Evolutionary conservation across 1,140 invertebrate species (phyloP).

Genomic region (Fopius arisanus): DNA sequence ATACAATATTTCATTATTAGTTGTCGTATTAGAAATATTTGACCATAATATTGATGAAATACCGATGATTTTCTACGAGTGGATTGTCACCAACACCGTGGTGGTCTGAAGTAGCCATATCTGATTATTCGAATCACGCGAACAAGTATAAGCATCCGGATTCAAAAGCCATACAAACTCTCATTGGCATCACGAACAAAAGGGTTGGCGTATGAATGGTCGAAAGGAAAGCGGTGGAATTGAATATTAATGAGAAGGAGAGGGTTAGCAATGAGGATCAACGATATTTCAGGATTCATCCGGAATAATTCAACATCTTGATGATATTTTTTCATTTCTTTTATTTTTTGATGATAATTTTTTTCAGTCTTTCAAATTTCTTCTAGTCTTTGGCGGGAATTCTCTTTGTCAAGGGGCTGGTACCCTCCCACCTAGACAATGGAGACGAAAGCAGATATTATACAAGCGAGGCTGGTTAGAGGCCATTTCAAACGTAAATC

Average conservation of each 20-base stretch:
- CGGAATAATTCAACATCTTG: not conserved
- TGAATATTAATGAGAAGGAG: slow-evolving; percentile 17
- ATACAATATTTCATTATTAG: too few species aligned
- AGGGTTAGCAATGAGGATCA: slow-evolving; percentile 11
- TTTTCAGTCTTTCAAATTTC: not conserved
- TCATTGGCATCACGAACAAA: slow-evolving; percentile 17
- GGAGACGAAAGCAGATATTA: slow-evolving; percentile 17
- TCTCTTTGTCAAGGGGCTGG: not conserved
- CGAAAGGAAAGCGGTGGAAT: slow-evolving; percentile 3
- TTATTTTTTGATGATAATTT: not conserved
- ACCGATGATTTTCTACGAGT: too few species aligned
- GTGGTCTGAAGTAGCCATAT: not conserved
- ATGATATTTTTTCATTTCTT: not conserved
- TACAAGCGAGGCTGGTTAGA: slow-evolving; percentile 13
- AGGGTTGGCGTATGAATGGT: slow-evolving; percentile 16
- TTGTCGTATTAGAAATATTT: too few species aligned
- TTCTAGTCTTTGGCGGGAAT: not conserved
- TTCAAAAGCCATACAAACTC: not conserved
- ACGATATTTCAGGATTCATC: not conserved
- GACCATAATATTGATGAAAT: not conserved
- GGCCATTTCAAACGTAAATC: slow-evolving; percentile 24
- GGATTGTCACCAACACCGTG: too few species aligned
- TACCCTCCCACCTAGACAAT: slow-evolving; percentile 15
- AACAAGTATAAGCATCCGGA: slow-evolving; percentile 14
- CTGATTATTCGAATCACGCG: slow-evolving; percentile 18